Evolutionary conservation across 2,797 vertebrate genomes (phyloP).

Genomic region (Ciconia nigra): DNA sequence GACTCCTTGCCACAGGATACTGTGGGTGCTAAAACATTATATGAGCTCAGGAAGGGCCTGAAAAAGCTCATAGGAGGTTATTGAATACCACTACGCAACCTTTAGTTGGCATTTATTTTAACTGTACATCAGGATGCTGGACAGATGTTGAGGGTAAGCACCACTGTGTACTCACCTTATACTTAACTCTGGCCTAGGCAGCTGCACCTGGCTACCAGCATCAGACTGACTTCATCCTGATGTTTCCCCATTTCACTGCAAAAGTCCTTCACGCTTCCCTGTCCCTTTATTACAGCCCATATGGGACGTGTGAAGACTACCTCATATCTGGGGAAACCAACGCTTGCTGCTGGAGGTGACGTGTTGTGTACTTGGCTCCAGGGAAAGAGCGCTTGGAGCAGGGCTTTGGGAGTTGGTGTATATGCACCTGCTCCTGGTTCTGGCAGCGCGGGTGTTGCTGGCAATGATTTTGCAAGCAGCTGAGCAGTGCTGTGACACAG

Average conservation of each 20-base stretch:
- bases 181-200: not conserved
- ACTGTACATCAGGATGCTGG: not conserved
- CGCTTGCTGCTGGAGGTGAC: not conserved
- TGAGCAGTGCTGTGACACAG: not conserved
- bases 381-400: not conserved
- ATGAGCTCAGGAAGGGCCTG: not conserved
- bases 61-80: not conserved
- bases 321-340: not conserved
- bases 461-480: not conserved
- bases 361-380: not conserved
- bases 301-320: not conserved
- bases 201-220: not conserved
- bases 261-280: not conserved
- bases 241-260: not conserved
- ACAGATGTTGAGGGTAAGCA: not conserved
- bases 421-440: not conserved
- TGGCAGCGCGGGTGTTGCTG: fast-evolving
- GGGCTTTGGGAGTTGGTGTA: not conserved
- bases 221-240: not conserved
- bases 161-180: not conserved
- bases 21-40: not conserved
- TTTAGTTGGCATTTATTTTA: not conserved
- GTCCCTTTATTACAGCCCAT: not conserved
- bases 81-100: not conserved
- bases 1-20: not conserved